A percentile compares a stretch with the other conserved stretches of the same genome.
Conservation (phyloP, 2,797 vertebrate species). For the Muscicapa comitata region DNA sequence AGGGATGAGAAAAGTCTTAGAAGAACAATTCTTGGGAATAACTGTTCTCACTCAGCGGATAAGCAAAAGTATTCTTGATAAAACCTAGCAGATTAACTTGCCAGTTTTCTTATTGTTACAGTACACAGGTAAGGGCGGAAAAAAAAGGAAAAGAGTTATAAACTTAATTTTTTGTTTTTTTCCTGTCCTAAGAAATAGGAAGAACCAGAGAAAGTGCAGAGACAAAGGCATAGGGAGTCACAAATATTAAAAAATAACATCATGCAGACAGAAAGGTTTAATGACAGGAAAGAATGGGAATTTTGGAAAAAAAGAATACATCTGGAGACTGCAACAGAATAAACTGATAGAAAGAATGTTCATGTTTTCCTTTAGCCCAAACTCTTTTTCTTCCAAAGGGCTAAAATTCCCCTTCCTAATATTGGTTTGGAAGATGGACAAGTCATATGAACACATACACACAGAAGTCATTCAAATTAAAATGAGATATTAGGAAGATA, state of each 20-base stretch:
- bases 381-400: background rate
- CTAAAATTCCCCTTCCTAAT: background rate
- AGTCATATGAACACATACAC: rapidly evolving
- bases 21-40: background rate
- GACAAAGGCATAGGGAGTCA: background rate
- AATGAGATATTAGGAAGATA: background rate
- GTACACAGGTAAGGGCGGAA: background rate
- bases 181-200: background rate
- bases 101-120: background rate
- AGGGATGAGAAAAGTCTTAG: background rate
- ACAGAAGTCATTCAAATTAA: background rate
- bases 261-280: background rate
- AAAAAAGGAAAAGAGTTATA: background rate
- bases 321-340: background rate
- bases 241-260: background rate
- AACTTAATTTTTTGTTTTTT: background rate
- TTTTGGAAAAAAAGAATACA: background rate
- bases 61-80: background rate
- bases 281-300: background rate
- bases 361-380: background rate
- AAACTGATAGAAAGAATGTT: background rate
- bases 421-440: background rate
- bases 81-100: background rate
- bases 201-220: background rate
- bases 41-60: background rate